Evolutionary conservation across 2,888 invertebrate genomes (phyloP), one percentile per base, ranked within the genome.

Genomic region (Apotomis turbidana): DNA sequence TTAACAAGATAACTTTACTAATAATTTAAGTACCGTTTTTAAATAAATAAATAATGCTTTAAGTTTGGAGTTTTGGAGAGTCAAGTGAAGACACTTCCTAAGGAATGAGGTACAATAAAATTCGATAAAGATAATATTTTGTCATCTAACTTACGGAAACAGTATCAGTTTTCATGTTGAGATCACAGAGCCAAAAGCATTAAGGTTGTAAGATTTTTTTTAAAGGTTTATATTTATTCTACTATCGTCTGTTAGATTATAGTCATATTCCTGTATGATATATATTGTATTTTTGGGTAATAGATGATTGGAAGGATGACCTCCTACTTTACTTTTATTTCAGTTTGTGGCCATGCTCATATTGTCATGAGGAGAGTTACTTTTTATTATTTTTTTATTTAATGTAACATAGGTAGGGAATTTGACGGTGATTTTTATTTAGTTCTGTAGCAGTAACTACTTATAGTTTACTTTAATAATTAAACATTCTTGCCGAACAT

Each of bases 61-160:
- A 67, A 67, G 57, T 67, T 67, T 13, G 12, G 27, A 52, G 38
- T n/a, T n/a, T n/a, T n/a, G n/a, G n/a, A n/a, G n/a, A n/a, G n/a
- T n/a, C n/a, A n/a, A 63, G 49, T 52, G 36, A 51, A 12, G 8
- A 15, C 8, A 5, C 27, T 49, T 5, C 6, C 5, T 41, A 41
- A 6, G 6, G 41, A 27, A 2, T 2, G 2, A 27, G 49, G 10
- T 6, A 3, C 6, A 2, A 49, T 49, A 49, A 49, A 49, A 49
- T 49, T 49, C 49, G 9, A 49, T 49, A 9, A 49, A 9, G 49
- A 9, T 10, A 10, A 9, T 3, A 9, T 49, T 10, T 49, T 49
- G 10, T 49, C 9, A 9, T 49, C 41, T 49, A 6, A 6, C 49
- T 49, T 9, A 49, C 49, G 5, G 49, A 49, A 10, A 49, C 9